Evolutionary conservation across 35 echinoderm and acorn worm species (phyloP), one percentile per base, ranked within the genome.

Genomic region (Patiria miniata): DNA sequence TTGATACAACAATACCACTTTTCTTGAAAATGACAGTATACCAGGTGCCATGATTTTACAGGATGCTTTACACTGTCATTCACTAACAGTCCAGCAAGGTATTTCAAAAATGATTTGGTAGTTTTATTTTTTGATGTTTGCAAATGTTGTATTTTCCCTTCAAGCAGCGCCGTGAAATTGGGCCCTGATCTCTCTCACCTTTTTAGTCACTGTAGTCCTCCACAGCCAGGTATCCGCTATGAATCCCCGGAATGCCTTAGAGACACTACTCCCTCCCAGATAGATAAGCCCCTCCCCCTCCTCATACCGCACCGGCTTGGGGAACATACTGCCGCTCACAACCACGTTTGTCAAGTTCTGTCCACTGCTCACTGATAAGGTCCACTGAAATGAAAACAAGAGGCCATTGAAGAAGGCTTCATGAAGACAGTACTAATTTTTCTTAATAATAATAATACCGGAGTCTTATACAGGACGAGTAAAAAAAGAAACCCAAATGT

Each of bases 191-290:
- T 53, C 36, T 37, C 85, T 57, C 68, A 34, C 44, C 21, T 54
- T 40, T 26, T 83, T 65, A 76, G 81, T 29, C 5, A 54, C 87
- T n/a, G 29, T 83, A 5, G 23, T 56, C 44, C 87, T 69, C 87
- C 87, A 90, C 0, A 90, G 53, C 33, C 40, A 83, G 38, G 87
- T 80, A 18, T 90, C 80, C 34, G 77, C 56, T 42, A 90, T 82
- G 60, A 61, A 90, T 19, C 87, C 87, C 21, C 40, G 83, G 61
- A 90, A 90, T 0, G 78, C 61, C 7, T n/a, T 14, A 5, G 36
- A 26, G 23, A 79, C 78, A 68, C 30, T 52, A 60, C 87, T 90
- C 0, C 87, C 87, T 0, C 87, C 87, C 0, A 90, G 79, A 44
- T 90, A 79, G 15, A 83, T 39, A 28, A 90, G 38, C 1, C 79